Evolutionary conservation across 1,140 invertebrate genomes (phyloP), one percentile per base, ranked within the genome.

Genomic region (Drosophila pectinifera): DNA sequence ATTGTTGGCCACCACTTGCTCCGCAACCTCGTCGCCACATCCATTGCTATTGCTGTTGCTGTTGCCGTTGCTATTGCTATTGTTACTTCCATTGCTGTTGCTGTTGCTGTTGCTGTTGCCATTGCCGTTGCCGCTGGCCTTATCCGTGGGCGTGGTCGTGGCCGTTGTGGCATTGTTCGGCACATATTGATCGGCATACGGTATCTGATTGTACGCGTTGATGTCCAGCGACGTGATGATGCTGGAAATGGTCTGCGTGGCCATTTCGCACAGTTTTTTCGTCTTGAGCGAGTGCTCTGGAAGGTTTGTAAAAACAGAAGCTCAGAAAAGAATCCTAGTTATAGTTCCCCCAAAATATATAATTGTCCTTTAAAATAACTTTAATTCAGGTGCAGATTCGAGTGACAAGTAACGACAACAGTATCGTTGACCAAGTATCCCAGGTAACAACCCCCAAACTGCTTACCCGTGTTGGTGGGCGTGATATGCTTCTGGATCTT

Each of bases 401-500:
- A 49, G 48, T 2, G 2, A n/a, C 8, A n/a, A 20, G 18, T 14
- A 14, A 14, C 20, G 11, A 53, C 7, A 18, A 18, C 11, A 16
- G 5, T 16, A 10, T 28, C 18, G 10, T n/a, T 28, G 10, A n/a
- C 3, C 16, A 14, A 14, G 18, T 22, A 24, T 5, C 42, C 42
- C 26, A 3, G 24, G 28, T 16, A 6, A 43, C 16, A 14, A 16
- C 3, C 31, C 7, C n/a, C 34, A 3, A 8, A n/a, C 14, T 53
- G 42, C 63, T 59, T 53, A 92, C 89, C 89, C 54, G 88, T 91
- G 31, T 88, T 83, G 11, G 91, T 90, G 67, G 91, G 90, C 63
- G 91, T 91, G 80, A 94, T 93, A 80, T 95, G 94, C 82, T 94
- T 94, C 56, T 94, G 93, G 36, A 95, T 93, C 75, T 94, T 94